Conservation (phyloP, 2,888 invertebrate species). For the Cosmorhoe ocellata region DNA sequence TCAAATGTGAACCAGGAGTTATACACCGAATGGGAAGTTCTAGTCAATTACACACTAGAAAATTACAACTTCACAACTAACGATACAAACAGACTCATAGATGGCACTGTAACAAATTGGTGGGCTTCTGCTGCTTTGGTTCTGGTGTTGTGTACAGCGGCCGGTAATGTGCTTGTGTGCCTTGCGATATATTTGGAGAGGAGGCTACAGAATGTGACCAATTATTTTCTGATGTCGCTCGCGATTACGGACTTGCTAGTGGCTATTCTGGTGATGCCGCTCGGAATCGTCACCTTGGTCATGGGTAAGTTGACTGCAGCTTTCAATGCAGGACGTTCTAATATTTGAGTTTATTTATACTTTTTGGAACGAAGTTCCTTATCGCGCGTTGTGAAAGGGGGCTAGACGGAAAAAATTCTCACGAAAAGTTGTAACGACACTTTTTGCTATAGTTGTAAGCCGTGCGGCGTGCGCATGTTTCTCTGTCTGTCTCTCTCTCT, state of each 20-base stretch:
- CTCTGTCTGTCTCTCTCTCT: too few species aligned
- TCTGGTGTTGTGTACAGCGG: conserved; percentile 92
- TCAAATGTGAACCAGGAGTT: conserved; percentile 30
- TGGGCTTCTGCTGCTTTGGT: conserved; percentile 90
- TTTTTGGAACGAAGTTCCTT: too few species aligned
- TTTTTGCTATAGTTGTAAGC: too few species aligned
- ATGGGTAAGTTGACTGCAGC: conserved; percentile 83
- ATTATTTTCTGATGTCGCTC: conserved; percentile 97
- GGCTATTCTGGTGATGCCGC: conserved; percentile 97
- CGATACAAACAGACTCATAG: conserved; percentile 33
- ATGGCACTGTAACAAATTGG: conserved; percentile 84
- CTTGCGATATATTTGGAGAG: conserved; percentile 96
- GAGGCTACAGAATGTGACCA: conserved; percentile 97
- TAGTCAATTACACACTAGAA: conserved; percentile 41
- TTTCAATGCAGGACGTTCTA: too few species aligned
- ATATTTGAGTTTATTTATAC: too few species aligned
- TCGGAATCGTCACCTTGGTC: conserved; percentile 92
- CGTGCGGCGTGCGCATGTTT: too few species aligned
- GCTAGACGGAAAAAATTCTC: too few species aligned
- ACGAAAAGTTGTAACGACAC: too few species aligned
- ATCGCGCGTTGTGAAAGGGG: too few species aligned
- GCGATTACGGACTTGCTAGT: conserved; percentile 98
- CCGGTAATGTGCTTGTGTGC: conserved; percentile 97
- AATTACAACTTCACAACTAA: conserved; percentile 47
- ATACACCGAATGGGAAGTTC: conserved; percentile 41